phyloP scores from a whole-genome alignment of 1,140 invertebrate species.

The Glomeris maerens region DNA sequence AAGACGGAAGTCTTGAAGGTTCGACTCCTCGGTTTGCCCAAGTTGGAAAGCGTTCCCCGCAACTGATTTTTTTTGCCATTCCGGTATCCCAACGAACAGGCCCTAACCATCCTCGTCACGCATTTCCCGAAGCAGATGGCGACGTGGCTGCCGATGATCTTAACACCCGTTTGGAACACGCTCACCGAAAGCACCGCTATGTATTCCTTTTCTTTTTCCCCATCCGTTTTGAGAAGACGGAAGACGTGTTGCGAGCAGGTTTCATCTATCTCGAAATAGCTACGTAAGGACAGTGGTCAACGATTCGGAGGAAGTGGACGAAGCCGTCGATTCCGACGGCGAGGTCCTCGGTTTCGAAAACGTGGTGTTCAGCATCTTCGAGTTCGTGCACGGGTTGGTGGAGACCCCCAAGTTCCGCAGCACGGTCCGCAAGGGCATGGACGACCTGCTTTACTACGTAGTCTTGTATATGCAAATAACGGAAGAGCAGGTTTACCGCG shows the following conservation, averaged over 20 bases:
- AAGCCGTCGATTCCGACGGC: slow-evolving; percentile 38
- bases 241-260: too few relatives aligned
- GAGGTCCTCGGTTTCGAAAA: slow-evolving; percentile 56
- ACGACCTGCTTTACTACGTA: slow-evolving; percentile 57
- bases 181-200: slow-evolving; percentile 51
- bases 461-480: slow-evolving; percentile 64
- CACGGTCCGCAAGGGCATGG: slow-evolving; percentile 47
- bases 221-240: too few relatives aligned
- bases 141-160: slow-evolving; percentile 46
- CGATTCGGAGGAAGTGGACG: slow-evolving; percentile 36
- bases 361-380: slow-evolving; percentile 59
- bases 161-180: slow-evolving; percentile 54
- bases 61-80: too few relatives aligned
- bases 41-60: too few relatives aligned
- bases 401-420: slow-evolving; percentile 44
- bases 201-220: slow-evolving; percentile 25
- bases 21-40: too few relatives aligned
- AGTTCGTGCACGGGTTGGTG: slow-evolving; percentile 52
- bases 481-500: slow-evolving; percentile 55
- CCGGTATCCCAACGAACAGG: too few relatives aligned
- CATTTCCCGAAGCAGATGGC: slow-evolving; percentile 50
- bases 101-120: slow-evolving; percentile 45
- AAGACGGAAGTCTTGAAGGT: slow-evolving; percentile 58
- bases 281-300: slow-evolving; percentile 47
- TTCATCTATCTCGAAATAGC: slow-evolving; percentile 17